Evolutionary conservation across 1,140 invertebrate genomes (phyloP).

Genomic region (Musca vetustissima): DNA sequence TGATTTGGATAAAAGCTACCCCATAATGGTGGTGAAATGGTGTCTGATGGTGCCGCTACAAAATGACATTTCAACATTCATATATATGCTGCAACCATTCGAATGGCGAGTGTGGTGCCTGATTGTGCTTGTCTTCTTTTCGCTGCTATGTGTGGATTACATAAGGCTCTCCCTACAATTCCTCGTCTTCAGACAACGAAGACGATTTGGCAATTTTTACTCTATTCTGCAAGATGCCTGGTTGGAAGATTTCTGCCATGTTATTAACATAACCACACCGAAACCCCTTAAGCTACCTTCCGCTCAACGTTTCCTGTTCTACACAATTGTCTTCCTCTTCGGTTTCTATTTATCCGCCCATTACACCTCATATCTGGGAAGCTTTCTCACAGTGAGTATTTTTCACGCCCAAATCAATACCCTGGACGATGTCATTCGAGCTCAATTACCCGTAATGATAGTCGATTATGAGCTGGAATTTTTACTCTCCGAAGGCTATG

Average conservation of each 20-base stretch:
- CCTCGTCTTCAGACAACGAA: neutral
- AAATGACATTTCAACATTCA: neutral
- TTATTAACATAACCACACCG: neutral
- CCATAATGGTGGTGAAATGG: constrained; percentile 45
- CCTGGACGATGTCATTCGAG: constrained; percentile 41
- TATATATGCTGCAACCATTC: neutral
- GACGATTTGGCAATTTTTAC: neutral
- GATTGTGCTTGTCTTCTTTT: neutral
- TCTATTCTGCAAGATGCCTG: neutral
- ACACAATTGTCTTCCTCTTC: constrained; percentile 25
- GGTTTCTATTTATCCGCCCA: constrained; percentile 45
- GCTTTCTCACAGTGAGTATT: constrained; percentile 44
- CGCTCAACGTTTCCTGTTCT: neutral
- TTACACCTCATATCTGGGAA: constrained; percentile 46
- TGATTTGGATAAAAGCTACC: constrained; percentile 44
- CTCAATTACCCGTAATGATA: constrained; percentile 43
- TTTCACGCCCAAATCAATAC: constrained; percentile 48
- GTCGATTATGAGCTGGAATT: constrained; percentile 51
- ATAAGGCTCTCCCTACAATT: too few relatives aligned
- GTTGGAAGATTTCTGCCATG: neutral
- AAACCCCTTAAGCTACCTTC: neutral
- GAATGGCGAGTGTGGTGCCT: neutral
- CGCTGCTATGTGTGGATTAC: neutral
- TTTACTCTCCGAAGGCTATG: constrained; percentile 31
- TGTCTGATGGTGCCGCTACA: constrained; percentile 42